These are phyloP conservation scores for Trichechus manatus DNA, from an alignment of 2,113 vertebrate genomes.

Conservation along the genomic window DNA sequence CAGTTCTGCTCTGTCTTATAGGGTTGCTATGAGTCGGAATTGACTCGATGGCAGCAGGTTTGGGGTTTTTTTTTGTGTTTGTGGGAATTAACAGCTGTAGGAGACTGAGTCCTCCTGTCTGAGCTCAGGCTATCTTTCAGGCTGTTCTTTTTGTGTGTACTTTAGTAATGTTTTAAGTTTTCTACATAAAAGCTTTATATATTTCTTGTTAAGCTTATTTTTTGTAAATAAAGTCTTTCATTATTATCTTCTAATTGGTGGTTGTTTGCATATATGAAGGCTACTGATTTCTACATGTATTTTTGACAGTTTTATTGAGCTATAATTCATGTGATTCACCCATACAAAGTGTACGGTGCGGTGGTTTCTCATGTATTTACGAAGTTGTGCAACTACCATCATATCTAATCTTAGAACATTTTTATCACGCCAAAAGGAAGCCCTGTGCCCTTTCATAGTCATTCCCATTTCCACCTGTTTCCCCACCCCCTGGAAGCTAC, in stretches of 20 bases:
- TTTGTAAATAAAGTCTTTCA: neutral
- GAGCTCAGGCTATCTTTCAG: neutral
- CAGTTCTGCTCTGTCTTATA: too few relatives aligned
- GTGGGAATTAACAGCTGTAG: neutral
- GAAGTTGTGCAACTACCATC: neutral
- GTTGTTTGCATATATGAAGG: neutral
- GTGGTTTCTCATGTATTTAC: neutral
- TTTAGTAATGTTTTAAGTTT: constrained; percentile 37
- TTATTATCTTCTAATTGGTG: neutral
- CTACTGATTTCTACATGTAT: neutral
- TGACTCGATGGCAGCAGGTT: too few relatives aligned
- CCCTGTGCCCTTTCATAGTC: neutral
- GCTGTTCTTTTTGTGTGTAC: neutral
- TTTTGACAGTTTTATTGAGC: constrained; percentile 29
- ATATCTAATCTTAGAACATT: constrained; percentile 33
- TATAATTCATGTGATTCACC: neutral
- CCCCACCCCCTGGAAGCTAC: neutral
- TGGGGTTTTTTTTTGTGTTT: too few relatives aligned
- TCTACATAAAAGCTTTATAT: neutral
- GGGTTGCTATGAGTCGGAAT: too few relatives aligned
- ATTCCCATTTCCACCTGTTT: neutral
- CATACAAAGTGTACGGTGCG: neutral
- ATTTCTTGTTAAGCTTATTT: constrained; percentile 10
- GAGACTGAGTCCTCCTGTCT: neutral
- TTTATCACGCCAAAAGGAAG: neutral